Evolutionary conservation across 2,888 invertebrate species (phyloP).

Genomic region (Macropis europaea): DNA sequence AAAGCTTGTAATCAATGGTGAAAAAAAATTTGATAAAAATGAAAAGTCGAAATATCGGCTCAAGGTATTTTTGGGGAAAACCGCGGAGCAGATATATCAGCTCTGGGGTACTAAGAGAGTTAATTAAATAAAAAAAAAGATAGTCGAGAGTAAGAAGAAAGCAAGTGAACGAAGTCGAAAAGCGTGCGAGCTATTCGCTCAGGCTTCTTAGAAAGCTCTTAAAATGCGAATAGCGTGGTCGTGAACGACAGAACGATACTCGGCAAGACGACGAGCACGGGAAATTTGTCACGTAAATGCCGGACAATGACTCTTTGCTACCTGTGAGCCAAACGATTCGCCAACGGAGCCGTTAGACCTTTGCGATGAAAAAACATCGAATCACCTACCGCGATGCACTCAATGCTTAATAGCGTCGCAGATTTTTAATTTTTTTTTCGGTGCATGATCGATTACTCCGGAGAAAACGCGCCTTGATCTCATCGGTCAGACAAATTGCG

Average conservation of each 20-base stretch:
- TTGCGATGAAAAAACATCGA: conserved; percentile 15
- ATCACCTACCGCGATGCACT: conserved; percentile 24
- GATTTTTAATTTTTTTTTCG: neutral
- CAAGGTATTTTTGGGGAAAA: no score
- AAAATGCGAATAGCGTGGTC: conserved; percentile 73
- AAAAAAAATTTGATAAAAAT: no score
- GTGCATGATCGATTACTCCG: neutral
- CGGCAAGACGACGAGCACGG: conserved; percentile 34
- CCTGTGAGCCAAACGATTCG: conserved; percentile 48
- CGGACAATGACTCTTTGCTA: conserved; percentile 59
- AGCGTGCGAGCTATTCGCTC: conserved; percentile 1
- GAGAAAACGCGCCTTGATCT: neutral
- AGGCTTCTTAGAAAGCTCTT: conserved; percentile 71
- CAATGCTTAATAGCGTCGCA: neutral
- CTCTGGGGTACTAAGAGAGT: no score
- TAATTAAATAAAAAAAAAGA: no score
- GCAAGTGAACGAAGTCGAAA: neutral
- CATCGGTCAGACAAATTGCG: neutral
- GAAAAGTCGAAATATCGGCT: no score
- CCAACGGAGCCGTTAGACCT: conserved; percentile 42
- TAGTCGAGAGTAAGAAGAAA: neutral
- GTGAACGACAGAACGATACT: conserved; percentile 53
- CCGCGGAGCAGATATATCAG: no score
- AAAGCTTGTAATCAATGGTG: no score
- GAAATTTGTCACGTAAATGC: conserved; percentile 72